Evolutionary conservation across 2,888 invertebrate species (phyloP).

Genomic region (Stenurella melanura): DNA sequence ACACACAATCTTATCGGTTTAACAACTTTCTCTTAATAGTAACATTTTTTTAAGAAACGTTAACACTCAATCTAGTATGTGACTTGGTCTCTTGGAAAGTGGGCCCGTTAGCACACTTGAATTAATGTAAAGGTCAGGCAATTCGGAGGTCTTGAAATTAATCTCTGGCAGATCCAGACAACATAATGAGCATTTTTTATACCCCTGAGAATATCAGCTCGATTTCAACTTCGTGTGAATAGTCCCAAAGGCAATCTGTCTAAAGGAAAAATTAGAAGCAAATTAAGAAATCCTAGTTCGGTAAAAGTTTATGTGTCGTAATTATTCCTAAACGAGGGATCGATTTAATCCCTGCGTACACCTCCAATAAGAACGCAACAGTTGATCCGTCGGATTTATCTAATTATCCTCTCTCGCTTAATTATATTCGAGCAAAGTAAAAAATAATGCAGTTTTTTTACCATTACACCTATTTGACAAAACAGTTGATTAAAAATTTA

Average conservation of each 20-base stretch:
- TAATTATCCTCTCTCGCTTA: neutral
- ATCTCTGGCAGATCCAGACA: slow-evolving; percentile 7
- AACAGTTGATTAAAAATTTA: too few relatives aligned
- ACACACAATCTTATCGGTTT: too few relatives aligned
- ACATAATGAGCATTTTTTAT: slow-evolving; percentile 7
- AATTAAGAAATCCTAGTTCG: neutral
- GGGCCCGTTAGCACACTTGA: neutral
- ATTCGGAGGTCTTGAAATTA: slow-evolving; percentile 1
- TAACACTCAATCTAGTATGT: neutral
- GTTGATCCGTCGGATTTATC: neutral
- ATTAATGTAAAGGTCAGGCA: neutral
- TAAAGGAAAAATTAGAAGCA: neutral
- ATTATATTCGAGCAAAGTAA: too few relatives aligned
- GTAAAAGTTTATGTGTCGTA: neutral
- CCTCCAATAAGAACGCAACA: neutral
- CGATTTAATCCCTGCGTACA: neutral
- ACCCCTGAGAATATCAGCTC: neutral
- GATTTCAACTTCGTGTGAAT: neutral
- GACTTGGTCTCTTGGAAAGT: neutral
- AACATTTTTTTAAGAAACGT: neutral
- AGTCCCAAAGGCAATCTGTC: neutral
- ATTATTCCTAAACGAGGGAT: neutral
- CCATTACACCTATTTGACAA: too few relatives aligned
- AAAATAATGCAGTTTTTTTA: too few relatives aligned
- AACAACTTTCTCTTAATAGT: too few relatives aligned